Evolutionary conservation across 2,888 invertebrate genomes (phyloP), one percentile per base, ranked within the genome.

Genomic region (Lithophane socia): DNA sequence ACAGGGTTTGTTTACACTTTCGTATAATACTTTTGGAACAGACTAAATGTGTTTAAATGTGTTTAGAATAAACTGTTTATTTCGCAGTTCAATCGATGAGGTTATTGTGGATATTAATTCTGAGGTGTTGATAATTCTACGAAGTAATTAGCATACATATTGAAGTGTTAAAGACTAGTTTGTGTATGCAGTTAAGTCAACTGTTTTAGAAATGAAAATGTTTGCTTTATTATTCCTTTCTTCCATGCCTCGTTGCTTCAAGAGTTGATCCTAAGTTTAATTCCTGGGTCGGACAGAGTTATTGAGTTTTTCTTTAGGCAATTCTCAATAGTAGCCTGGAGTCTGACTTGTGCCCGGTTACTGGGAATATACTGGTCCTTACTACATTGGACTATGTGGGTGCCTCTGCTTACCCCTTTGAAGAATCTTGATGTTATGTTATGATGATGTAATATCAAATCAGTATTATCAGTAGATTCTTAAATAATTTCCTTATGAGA

Each of bases 141-240:
- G 37, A 64, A 72, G 24, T 72, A 56, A 79, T 84, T 84, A 74
- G 52, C 70, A 73, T 74, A 67, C 18, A 13, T 73, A 71, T 79
- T 44, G 42, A 29, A 60, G 54, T 65, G 42, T 65, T 77, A n/a
- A 44, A 56, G 5, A n/a, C 37, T 58, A 37, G 29, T 37, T 47
- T 81, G 9, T 13, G 12, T 21, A 13, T 54, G 52, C 44, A 56
- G 60, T 37, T 37, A n/a, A 29, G 49, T 64, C 16, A 47, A 47
- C 5, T 58, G 64, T 37, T 52, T 77, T 24, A 61, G 37, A 61
- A 67, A 60, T 52, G 18, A 52, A 69, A 21, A 73, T 47, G 7
- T 18, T 60, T 37, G 8, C 13, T 47, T 9, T 3, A 18, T 54
- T 65, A 69, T 63, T 52, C 7, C 10, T 60, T 29, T 4, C 0